Conservation (phyloP, 2,113 vertebrate genomes). For the Pygoscelis adeliae region DNA sequence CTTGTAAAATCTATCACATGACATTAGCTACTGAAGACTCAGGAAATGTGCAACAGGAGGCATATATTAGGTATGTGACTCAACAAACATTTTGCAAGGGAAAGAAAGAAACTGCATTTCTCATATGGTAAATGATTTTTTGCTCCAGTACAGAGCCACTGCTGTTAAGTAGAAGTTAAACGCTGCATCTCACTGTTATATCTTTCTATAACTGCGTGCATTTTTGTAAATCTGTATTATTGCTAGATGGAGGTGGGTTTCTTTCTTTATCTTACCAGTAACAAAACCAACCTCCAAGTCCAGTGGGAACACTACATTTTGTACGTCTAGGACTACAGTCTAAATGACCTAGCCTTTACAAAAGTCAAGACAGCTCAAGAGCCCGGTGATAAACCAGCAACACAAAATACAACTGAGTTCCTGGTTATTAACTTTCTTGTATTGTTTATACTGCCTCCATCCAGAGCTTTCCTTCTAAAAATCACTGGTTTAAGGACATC, state of each 20-base stretch:
- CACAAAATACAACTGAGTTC: background rate
- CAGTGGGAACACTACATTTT: background rate
- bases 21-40: background rate
- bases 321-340: background rate
- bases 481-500: background rate
- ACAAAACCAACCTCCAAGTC: accelerated
- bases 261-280: background rate
- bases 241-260: background rate
- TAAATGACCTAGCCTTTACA: background rate
- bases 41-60: background rate
- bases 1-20: background rate
- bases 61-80: background rate
- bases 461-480: background rate
- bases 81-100: background rate
- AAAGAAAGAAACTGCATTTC: accelerated
- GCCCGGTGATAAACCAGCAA: background rate
- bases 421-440: background rate
- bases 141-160: background rate
- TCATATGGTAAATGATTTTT: background rate
- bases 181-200: background rate
- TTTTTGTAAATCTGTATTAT: background rate
- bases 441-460: background rate
- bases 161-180: background rate
- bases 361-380: background rate
- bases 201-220: background rate